phyloP scores from a whole-genome alignment of 2,797 vertebrate species.

The Esox lucius region DNA sequence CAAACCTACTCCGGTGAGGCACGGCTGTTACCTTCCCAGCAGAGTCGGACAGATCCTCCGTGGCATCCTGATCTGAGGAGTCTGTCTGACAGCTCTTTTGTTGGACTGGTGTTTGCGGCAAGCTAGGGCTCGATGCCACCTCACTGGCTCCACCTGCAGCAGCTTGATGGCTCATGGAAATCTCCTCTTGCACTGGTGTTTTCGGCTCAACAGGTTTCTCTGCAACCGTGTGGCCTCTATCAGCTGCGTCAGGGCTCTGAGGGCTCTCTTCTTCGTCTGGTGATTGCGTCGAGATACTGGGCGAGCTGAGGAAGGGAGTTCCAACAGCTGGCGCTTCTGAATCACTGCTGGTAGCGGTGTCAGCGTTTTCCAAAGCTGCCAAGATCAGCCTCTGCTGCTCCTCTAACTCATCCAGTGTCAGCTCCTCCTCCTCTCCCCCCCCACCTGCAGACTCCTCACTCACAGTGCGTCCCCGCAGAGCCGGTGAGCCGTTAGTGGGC shows the following conservation, averaged over 20 bases:
- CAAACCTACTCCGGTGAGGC: conserved; percentile 93
- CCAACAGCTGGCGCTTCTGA: conserved; percentile 77
- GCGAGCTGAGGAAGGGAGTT: conserved; percentile 82
- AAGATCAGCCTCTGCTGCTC: conserved; percentile 93
- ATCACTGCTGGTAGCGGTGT: conserved; percentile 83
- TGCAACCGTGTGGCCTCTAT: conserved; percentile 22
- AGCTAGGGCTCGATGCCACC: neutral
- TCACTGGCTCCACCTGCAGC: conserved; percentile 39
- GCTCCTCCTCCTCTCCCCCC: conserved; percentile 79
- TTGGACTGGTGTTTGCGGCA: conserved; percentile 7
- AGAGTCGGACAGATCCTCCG: conserved; percentile 31
- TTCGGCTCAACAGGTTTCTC: conserved; percentile 10
- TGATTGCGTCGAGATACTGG: conserved; percentile 76
- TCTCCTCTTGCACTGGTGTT: conserved; percentile 11
- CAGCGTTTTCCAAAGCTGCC: conserved; percentile 90
- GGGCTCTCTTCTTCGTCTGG: conserved; percentile 11
- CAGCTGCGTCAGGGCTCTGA: conserved; percentile 30
- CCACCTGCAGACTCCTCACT: conserved; percentile 61
- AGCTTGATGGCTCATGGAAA: conserved; percentile 6
- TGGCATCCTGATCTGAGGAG: neutral
- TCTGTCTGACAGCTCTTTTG: conserved; percentile 15
- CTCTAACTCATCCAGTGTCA: conserved; percentile 93
- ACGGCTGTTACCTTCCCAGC: conserved; percentile 65
- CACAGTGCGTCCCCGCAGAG: conserved; percentile 50
- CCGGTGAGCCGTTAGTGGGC: conserved; percentile 71